phyloP scores from a whole-genome alignment of 2,113 vertebrate genomes.

The Peromyscus maniculatus region DNA sequence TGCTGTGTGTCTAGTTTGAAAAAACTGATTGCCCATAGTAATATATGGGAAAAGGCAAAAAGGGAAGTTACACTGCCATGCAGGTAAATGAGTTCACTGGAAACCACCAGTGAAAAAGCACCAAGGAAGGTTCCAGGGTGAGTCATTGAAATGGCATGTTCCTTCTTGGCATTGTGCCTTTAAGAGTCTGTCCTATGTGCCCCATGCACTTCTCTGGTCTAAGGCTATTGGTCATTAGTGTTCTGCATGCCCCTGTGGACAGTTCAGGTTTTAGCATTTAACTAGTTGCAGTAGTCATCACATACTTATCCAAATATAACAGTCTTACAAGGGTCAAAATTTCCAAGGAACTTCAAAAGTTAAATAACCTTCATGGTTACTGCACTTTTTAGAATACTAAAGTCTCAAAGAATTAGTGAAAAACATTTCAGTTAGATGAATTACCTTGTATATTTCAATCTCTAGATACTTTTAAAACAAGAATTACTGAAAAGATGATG shows the following conservation, averaged over 20 bases:
- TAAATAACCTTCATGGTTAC: no score
- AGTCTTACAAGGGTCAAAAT: constrained; percentile 7
- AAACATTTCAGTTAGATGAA: no score
- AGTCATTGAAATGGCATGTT: background rate
- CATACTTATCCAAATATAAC: background rate
- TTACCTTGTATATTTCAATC: no score
- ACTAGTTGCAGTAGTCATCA: background rate
- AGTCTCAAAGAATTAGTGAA: no score
- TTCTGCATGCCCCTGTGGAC: background rate
- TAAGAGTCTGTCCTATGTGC: background rate
- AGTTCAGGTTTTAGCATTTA: background rate
- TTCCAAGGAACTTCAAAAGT: background rate
- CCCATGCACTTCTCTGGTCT: background rate
- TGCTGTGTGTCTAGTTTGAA: background rate
- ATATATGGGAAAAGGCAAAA: background rate
- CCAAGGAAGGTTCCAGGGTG: background rate
- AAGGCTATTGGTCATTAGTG: background rate
- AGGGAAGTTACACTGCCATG: background rate
- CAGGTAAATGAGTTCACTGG: background rate
- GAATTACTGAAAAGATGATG: no score
- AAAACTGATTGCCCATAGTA: background rate
- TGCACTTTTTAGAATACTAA: no score
- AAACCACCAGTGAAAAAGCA: background rate
- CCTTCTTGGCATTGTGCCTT: background rate
- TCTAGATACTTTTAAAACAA: no score